phyloP scores from a whole-genome alignment of 2,113 vertebrate genomes.

The Geococcyx californianus region DNA sequence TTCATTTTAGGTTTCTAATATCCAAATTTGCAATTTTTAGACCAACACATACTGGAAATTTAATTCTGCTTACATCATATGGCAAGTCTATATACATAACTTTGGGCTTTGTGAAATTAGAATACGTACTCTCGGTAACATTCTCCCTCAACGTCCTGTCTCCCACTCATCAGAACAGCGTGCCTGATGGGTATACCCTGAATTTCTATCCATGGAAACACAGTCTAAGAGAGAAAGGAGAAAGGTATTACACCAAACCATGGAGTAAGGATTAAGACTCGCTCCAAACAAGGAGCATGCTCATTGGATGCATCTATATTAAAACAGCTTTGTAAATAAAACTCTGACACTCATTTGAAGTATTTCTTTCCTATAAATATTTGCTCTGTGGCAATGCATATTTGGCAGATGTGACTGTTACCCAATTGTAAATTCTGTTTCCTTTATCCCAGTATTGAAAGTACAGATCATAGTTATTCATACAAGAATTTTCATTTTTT shows the following conservation, averaged over 20 bases:
- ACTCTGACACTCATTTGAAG: not conserved
- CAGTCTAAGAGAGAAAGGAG: not conserved
- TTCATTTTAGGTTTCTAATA: not conserved
- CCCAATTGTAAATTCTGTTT: not conserved
- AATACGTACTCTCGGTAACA: not conserved
- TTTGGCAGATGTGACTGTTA: not conserved
- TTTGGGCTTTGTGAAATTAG: not conserved
- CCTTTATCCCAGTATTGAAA: not conserved
- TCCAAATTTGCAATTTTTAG: not conserved
- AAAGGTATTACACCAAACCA: not conserved
- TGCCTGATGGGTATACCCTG: accelerated
- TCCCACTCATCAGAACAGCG: not conserved
- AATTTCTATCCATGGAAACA: not conserved
- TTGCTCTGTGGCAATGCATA: not conserved
- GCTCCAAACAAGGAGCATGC: not conserved
- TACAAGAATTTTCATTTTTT: not conserved
- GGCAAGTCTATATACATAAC: not conserved
- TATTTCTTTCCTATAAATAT: not conserved
- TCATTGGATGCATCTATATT: not conserved
- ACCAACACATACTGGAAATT: not conserved
- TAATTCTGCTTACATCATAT: not conserved
- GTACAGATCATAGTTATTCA: not conserved
- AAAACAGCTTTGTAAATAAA: not conserved
- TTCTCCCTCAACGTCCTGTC: not conserved
- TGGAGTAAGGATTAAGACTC: not conserved